Base-by-base conservation (phyloP, 2,797 vertebrate genomes). In the Gymnothorax reevesii region DNA sequence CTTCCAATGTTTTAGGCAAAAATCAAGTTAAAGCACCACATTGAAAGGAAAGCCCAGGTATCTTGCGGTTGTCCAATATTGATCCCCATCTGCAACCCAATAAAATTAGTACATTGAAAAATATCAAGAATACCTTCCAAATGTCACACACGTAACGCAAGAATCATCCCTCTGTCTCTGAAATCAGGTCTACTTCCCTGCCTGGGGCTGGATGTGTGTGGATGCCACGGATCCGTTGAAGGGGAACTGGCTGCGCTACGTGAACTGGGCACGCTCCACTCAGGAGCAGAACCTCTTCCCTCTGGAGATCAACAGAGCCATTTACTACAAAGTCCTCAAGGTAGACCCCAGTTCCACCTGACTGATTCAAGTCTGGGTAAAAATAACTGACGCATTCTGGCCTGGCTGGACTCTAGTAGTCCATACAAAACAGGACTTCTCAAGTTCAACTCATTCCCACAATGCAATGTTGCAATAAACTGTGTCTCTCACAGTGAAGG, bases 131-230 rank as follows among this genome's bases (percentile, higher is more conserved):
- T 42, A 42, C 33, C 33, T 42, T 42, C 33, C 33, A 42, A 42
- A 42, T 42, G 33, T 42, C 33, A 42, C 33, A 42, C 33, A 42
- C 33, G 33, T 42, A 42, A 42, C 33, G 33, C 33, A 2, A 42
- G 33, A 42, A 42, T 42, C 33, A 42, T 2, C 33, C 33, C 2
- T 42, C 33, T 85, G 69, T 86, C 85, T 49, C 84, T 55, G 52
- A 60, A 57, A 64, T 0, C n/a, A 99, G 98, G 97, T 98, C 0
- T 98, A 98, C 90, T 98, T 98, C 90, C 98, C 97, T 7, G 95
- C 97, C n/a, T 87, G 97, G 89, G 98, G 98, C 3, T 99, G 98
- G 97, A 98, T 99, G 98, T 99, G 98, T 92, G 95, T 98, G 2
- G 98, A 98, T 27, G 98, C 98, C 90, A 98, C 97, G 0, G 97